Evolutionary conservation across 35 echinoderm and acorn worm genomes (phyloP).

Genomic region (Apostichopus parvimensis): DNA sequence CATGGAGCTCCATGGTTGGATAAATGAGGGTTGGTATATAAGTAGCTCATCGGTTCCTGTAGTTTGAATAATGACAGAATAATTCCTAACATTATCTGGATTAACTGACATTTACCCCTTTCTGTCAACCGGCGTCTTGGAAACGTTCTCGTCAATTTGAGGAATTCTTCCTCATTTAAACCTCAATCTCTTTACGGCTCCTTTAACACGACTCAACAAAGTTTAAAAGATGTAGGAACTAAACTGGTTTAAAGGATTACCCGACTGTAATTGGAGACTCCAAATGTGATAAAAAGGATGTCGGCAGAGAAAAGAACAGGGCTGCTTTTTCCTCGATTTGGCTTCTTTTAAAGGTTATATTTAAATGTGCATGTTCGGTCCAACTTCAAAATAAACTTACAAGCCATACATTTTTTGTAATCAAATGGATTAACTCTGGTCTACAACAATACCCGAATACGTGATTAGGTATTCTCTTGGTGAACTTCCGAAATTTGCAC

Average conservation of each 20-base stretch:
- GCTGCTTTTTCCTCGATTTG: not conserved
- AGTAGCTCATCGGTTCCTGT: not conserved
- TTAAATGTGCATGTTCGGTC: not conserved
- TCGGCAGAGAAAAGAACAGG: not conserved
- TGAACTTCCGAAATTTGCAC: no score
- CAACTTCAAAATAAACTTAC: no score
- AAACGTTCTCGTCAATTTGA: not conserved
- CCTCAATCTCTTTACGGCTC: slow-evolving; percentile 16
- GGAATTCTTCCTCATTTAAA: slow-evolving; percentile 4
- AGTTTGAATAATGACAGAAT: slow-evolving; percentile 2
- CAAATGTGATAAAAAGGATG: not conserved
- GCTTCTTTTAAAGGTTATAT: not conserved
- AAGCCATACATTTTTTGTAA: no score
- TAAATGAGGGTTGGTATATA: not conserved
- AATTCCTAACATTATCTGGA: slow-evolving; percentile 33
- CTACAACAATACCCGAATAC: no score
- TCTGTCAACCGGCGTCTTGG: not conserved
- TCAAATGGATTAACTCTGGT: no score
- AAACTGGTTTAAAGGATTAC: not conserved
- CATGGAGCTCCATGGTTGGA: no score
- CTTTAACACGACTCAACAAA: slow-evolving; percentile 20
- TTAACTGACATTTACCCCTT: slow-evolving; percentile 21
- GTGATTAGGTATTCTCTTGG: no score
- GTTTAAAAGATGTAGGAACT: not conserved
- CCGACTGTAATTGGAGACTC: not conserved